A percentile compares a stretch with the other conserved stretches of the same genome.
These are phyloP conservation scores for Gastrophryne carolinensis DNA, from an alignment of 2,797 vertebrate genomes.

Conservation along the genomic window DNA sequence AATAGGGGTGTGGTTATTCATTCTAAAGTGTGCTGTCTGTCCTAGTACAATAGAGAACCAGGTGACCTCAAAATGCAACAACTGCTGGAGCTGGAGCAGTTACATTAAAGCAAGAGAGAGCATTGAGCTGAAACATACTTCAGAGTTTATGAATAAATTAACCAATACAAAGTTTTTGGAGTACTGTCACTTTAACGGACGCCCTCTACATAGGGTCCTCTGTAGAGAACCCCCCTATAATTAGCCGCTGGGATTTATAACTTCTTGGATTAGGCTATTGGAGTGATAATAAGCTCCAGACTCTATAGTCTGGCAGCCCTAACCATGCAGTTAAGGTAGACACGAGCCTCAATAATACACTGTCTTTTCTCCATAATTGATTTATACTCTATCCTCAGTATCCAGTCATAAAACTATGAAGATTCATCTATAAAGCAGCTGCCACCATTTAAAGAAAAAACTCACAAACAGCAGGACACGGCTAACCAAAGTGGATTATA, in stretches of 20 bases:
- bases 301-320: background rate
- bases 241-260: background rate
- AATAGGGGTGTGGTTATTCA: too few species aligned
- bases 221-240: too few species aligned
- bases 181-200: too few species aligned
- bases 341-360: background rate
- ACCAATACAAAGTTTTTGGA: too few species aligned
- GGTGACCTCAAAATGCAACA: too few species aligned
- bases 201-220: too few species aligned
- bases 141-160: too few species aligned
- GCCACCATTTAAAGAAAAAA: slow-evolving; percentile 21
- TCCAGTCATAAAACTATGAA: background rate
- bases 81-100: too few species aligned
- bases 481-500: slow-evolving; percentile 26
- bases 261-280: background rate
- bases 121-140: too few species aligned
- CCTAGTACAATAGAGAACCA: too few species aligned
- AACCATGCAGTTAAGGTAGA: background rate
- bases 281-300: background rate
- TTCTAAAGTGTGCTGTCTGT: too few species aligned
- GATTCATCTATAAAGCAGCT: slow-evolving; percentile 9
- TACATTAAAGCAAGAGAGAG: too few species aligned
- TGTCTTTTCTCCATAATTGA: background rate
- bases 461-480: slow-evolving; percentile 24
- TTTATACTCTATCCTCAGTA: background rate